phyloP scores from a whole-genome alignment of 2,113 vertebrate genomes.

The Furnarius figulus region DNA sequence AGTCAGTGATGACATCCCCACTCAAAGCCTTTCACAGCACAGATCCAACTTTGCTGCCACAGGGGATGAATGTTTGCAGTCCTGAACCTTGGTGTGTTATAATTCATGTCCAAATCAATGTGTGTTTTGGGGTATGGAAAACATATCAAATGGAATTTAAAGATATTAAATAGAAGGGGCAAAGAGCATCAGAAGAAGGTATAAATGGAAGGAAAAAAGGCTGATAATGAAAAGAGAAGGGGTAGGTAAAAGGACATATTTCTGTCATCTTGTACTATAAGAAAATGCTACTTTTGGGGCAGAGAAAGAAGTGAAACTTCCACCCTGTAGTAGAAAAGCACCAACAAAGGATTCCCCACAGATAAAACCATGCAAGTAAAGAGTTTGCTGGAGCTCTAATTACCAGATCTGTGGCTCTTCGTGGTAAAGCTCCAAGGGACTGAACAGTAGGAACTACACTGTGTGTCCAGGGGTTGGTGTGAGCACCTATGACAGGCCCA shows the following conservation, averaged over 20 bases:
- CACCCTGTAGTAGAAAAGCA: neutral
- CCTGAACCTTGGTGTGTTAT: neutral
- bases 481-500: constrained; percentile 82
- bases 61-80: neutral
- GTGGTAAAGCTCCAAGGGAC: constrained; percentile 67
- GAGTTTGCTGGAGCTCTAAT: neutral
- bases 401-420: constrained; percentile 78
- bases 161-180: neutral
- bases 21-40: neutral
- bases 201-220: neutral
- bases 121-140: neutral
- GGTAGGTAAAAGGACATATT: neutral
- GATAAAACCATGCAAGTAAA: neutral
- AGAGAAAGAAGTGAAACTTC: neutral
- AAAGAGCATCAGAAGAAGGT: neutral
- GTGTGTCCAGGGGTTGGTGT: constrained; percentile 67
- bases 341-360: neutral
- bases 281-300: neutral
- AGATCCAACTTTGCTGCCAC: neutral
- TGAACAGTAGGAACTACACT: constrained; percentile 80
- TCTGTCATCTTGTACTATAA: neutral
- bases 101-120: neutral
- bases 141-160: neutral
- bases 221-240: neutral
- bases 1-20: neutral